Percentiles rank a stretch among this genome's conserved stretches.
These are phyloP conservation scores for Mionectes macconnelli DNA, from an alignment of 2,113 vertebrate genomes.

Conservation along the genomic window DNA sequence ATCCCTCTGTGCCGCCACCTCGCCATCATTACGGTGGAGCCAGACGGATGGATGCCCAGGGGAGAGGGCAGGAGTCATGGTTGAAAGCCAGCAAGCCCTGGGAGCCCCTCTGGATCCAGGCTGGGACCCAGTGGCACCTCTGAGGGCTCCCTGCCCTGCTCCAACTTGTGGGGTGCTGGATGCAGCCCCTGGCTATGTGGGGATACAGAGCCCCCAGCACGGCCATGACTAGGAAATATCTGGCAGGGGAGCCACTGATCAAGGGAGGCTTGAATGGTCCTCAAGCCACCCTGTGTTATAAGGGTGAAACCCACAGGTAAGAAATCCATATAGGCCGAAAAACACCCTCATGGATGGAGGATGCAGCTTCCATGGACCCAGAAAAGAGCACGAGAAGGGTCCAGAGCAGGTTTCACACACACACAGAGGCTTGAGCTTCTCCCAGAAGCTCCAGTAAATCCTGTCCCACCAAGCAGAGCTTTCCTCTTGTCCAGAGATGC, in stretches of 20 bases:
- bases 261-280: neutral
- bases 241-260: neutral
- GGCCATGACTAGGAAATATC: neutral
- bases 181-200: neutral
- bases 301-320: neutral
- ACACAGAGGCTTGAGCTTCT: neutral
- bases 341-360: neutral
- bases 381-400: neutral
- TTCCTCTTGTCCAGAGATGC: neutral
- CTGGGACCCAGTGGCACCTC: neutral
- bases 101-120: neutral
- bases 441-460: neutral
- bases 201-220: neutral
- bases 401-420: neutral
- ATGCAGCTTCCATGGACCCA: neutral
- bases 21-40: neutral
- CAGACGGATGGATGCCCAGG: slow-evolving; percentile 24
- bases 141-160: neutral
- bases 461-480: neutral
- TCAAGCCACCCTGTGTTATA: accelerated
- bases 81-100: neutral
- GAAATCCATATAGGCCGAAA: neutral
- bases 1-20: neutral
- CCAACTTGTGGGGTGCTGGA: accelerated
- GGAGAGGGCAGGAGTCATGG: neutral